Percentiles rank a stretch among this genome's conserved stretches.
phyloP scores from a whole-genome alignment of 2,113 vertebrate species.

The Podiceps cristatus region DNA sequence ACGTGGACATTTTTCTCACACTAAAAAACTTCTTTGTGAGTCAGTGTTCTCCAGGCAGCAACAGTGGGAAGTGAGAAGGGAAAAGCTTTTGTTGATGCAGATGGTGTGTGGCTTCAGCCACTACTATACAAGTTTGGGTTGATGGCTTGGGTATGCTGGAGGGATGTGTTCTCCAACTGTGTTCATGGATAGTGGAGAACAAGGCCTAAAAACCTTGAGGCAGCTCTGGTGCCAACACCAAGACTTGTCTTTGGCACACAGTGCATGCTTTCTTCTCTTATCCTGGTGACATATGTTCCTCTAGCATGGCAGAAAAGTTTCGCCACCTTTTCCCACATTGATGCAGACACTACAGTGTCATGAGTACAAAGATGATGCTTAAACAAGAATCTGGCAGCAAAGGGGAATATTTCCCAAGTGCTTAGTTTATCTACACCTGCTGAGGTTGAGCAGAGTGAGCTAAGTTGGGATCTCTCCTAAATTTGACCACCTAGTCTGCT shows the following conservation, averaged over 20 bases:
- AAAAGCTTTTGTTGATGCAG: background rate
- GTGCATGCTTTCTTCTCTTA: background rate
- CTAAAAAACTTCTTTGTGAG: background rate
- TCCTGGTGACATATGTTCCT: background rate
- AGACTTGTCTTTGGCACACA: background rate
- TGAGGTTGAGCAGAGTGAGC: background rate
- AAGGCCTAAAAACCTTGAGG: background rate
- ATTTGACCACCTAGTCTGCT: background rate
- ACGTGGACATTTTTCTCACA: background rate
- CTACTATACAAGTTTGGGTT: background rate
- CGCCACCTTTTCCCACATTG: background rate
- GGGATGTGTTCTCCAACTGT: background rate
- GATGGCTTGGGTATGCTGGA: background rate
- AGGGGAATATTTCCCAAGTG: too few relatives aligned
- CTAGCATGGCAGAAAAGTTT: background rate
- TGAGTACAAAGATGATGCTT: background rate
- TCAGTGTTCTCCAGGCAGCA: background rate
- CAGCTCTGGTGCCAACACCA: background rate
- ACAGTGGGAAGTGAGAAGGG: background rate
- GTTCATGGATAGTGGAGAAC: background rate
- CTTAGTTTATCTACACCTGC: background rate
- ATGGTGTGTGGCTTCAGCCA: background rate
- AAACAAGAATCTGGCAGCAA: background rate
- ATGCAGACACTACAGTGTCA: background rate
- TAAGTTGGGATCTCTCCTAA: background rate